Percentiles rank a stretch among this genome's conserved stretches.
phyloP scores from a whole-genome alignment of 2,797 vertebrate species.

The Margarornis squamiger region DNA sequence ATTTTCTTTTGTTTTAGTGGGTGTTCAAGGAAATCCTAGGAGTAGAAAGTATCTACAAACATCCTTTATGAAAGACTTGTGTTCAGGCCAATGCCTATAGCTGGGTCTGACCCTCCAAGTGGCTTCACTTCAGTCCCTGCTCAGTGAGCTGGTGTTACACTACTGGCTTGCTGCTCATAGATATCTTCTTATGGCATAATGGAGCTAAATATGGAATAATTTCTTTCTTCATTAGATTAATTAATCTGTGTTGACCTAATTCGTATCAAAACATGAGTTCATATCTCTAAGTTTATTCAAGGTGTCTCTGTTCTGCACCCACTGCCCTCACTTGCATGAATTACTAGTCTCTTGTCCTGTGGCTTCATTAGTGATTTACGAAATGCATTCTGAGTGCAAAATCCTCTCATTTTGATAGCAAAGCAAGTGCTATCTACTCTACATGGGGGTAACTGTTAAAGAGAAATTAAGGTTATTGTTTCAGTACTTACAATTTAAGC shows the following conservation, averaged over 20 bases:
- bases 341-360: neutral
- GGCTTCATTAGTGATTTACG: neutral
- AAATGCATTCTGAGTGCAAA: neutral
- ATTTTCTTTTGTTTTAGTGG: neutral
- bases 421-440: neutral
- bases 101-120: neutral
- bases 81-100: neutral
- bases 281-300: neutral
- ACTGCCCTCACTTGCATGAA: neutral
- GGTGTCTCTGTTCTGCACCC: neutral
- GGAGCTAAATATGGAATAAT: neutral
- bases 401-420: neutral
- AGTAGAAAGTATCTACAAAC: neutral
- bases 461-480: neutral
- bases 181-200: neutral
- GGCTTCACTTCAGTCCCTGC: neutral
- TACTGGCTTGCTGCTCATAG: neutral
- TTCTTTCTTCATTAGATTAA: neutral
- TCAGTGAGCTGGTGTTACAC: accelerated
- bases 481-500: neutral
- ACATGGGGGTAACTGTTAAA: neutral
- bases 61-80: neutral
- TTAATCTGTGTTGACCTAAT: neutral
- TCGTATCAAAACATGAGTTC: neutral
- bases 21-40: neutral